Base-by-base conservation (phyloP, 2,797 vertebrate genomes). In the Serranus cabrilla region DNA sequence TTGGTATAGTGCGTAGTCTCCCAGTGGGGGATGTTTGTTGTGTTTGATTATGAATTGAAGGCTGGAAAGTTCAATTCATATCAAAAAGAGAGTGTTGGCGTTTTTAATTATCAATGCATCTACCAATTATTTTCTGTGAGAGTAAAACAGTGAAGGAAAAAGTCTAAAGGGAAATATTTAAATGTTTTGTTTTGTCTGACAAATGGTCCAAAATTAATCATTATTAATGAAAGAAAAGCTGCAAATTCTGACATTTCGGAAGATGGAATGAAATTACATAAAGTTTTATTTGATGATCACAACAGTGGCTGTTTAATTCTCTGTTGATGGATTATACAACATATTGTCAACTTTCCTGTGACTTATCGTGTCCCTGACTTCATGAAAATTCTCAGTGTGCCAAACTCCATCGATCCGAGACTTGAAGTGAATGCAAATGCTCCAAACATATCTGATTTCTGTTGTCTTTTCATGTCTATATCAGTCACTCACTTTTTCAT, bases 11-110 rank as follows among this genome's bases (percentile, higher is more conserved):
- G n/a, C 2, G 14, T 11, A 51, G 45, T 56, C 13, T 70, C n/a
- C 43, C 43, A 20, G 1, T 60, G 37, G 64, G 11, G 39, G 40
- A 27, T 52, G 39, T 50, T 72, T 66, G 27, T 12, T 7, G 7
- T 37, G 20, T 34, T 59, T 16, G 51, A 55, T 40, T 47, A 58
- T 61, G 12, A 58, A 34, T 4, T 43, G 2, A 83, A 70, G 51
- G 2, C 47, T 61, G n/a, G 34, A 71, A 45, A 23, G 27, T 71
- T 77, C 56, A 49, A 79, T 57, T 68, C 34, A 34, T 58, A 42
- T 40, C 43, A 23, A 76, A 79, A 81, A 10, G 37, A 1, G 2
- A 8, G 10, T 68, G 25, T 37, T 34, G 59, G 52, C 54, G 64
- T 62, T 56, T 58, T 79, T 61, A 37, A 2, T 42, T 25, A 31